Evolutionary conservation across 2,113 vertebrate genomes (phyloP), one percentile per base, ranked within the genome.

Genomic region (Lepus timidus): DNA sequence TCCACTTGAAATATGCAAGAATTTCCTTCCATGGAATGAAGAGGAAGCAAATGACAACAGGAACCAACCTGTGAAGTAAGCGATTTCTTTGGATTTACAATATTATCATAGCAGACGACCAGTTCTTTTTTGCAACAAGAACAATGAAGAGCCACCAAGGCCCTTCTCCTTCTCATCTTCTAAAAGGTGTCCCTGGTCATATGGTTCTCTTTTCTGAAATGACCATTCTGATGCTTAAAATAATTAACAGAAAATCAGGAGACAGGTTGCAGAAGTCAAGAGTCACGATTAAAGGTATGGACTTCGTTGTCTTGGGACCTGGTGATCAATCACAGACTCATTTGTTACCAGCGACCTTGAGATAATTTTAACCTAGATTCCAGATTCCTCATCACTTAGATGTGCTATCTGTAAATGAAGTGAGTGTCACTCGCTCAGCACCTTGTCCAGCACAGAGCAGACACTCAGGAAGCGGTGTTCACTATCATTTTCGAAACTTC

Each of bases 91-190:
- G 79, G 3, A 1, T 71, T 91, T 36, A 36, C 58, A 12, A 75
- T 19, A 79, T 93, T 93, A 58, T 51, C 81, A 86, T 90, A 76
- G 96, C 76, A 83, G 96, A 93, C 12, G 71, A 94, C 64, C 88
- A 39, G 7, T 85, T 88, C 70, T 25, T 68, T 73, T 44, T 52
- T 51, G 55, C 88, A 89, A 85, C 36, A 64, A 74, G 90, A 88
- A 96, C 75, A 93, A 86, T 79, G 33, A 94, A 86, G 52, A 44
- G 79, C 61, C 51, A 13, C 75, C 0, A 1, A 65, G 80, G 85
- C 44, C 75, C 36, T 67, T 87, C 67, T 88, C 61, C 70, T 52
- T 91, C 84, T 85, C 0, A 0, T 58, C 67, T 71, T 90, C 90
- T 91, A 94, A 91, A 9, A 51, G 70, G 70, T 62, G 61, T 82